Evolutionary conservation across 2,113 vertebrate genomes (phyloP), one percentile per base, ranked within the genome.

Genomic region (Ifrita kowaldi): DNA sequence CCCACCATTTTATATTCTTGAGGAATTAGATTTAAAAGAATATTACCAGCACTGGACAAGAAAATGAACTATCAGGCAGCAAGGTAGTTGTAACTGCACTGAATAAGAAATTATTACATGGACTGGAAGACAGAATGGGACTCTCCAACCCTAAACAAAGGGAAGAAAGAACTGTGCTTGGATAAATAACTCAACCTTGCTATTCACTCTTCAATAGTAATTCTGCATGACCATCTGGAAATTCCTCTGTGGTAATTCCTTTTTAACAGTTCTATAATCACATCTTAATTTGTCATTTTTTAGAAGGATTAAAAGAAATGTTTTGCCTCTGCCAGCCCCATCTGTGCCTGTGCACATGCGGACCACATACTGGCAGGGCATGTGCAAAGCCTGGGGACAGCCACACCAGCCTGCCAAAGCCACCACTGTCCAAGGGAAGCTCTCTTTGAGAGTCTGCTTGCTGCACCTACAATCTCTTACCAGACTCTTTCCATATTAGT

Each of bases 231-330:
- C 91, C 97, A 97, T 97, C 93, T 97, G 94, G 84, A 85, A 96
- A 93, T 87, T 94, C 79, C 85, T 94, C 79, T 71, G 82, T 84
- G 70, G 63, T 73, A 85, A 93, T 94, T 96, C 37, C 56, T 91
- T 96, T 96, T 85, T 70, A 94, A 91, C 88, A 86, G 56, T 87
- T 82, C 87, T 71, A 74, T 95, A 94, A 97, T 95, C 87, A 88
- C 64, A 91, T 90, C 80, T 78, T 95, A 95, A 97, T 97, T 91
- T 84, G 68, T 64, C 46, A 91, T 95, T 97, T 96, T 90, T 95
- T 92, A 81, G 71, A 94, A 97, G 69, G 86, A 95, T 96, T 94
- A 78, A 83, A 92, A 96, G 70, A 74, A 96, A 49, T n/a, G 23
- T 55, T 88, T 94, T 9, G 6, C 23, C 57, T 93, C 67, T 81